phyloP scores from a whole-genome alignment of 2,888 invertebrate genomes.

The Drosophila limbata region DNA sequence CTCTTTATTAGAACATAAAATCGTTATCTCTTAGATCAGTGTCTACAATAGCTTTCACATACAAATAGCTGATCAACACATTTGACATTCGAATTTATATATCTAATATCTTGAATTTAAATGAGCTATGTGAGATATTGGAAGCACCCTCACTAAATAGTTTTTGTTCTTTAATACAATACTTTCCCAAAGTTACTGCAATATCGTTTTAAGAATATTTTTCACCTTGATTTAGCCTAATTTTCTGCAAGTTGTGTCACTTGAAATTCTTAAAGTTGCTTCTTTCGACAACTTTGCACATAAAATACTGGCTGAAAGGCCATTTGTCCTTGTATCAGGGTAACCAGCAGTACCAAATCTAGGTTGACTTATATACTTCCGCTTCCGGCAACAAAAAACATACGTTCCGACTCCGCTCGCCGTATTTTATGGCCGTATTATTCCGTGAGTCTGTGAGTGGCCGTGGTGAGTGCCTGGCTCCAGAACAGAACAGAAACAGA shows the following conservation, averaged over 20 bases:
- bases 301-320: constrained; percentile 65
- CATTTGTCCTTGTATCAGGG: constrained; percentile 82
- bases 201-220: background rate
- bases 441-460: constrained; percentile 25
- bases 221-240: constrained; percentile 13
- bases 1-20: too few species aligned
- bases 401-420: constrained; percentile 64
- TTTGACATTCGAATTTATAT: too few species aligned
- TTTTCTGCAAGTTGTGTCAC: constrained; percentile 12
- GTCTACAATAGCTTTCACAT: too few species aligned
- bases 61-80: too few species aligned
- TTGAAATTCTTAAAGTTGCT: constrained; percentile 37
- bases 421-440: constrained; percentile 69
- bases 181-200: background rate
- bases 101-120: too few species aligned
- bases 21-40: background rate
- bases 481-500: constrained; percentile 66
- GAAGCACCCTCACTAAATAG: background rate
- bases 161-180: background rate
- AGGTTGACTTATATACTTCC: constrained; percentile 83
- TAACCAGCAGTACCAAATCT: constrained; percentile 72
- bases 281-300: constrained; percentile 46
- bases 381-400: constrained; percentile 74
- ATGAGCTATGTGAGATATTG: too few species aligned
- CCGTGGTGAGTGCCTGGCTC: constrained; percentile 39